phyloP scores from a whole-genome alignment of 2,888 invertebrate genomes.

The Oscheius sp. region DNA sequence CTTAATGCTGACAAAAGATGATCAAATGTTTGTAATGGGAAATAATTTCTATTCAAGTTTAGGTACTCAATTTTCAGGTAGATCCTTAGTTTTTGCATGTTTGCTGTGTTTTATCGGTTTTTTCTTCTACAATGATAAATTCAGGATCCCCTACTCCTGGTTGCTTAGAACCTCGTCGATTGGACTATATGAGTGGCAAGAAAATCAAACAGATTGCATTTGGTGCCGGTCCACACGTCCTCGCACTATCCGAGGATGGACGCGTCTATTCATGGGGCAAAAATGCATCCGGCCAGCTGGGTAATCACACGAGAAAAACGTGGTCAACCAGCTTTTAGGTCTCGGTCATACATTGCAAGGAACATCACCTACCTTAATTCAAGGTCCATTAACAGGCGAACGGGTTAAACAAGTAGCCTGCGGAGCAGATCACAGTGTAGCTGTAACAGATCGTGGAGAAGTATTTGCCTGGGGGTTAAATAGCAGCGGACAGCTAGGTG shows the following conservation, averaged over 20 bases:
- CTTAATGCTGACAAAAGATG: constrained; percentile 75
- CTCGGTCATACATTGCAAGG: constrained; percentile 76
- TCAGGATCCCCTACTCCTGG: constrained; percentile 17
- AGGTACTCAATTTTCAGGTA: constrained; percentile 68
- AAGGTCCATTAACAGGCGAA: constrained; percentile 71
- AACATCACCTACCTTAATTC: constrained; percentile 73
- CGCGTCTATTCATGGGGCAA: constrained; percentile 77
- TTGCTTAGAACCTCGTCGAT: constrained; percentile 16
- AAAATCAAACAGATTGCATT: constrained; percentile 27
- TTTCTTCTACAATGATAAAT: not conserved
- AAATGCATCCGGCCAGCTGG: constrained; percentile 76
- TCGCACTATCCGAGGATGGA: constrained; percentile 75
- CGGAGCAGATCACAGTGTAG: constrained; percentile 77
- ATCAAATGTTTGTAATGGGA: constrained; percentile 76
- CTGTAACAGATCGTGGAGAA: constrained; percentile 76
- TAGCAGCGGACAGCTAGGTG: constrained; percentile 75
- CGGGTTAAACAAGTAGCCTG: constrained; percentile 75
- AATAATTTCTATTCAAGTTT: constrained; percentile 76
- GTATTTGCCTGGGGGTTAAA: constrained; percentile 78
- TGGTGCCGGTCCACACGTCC: constrained; percentile 74
- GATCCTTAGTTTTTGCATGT: constrained; percentile 6
- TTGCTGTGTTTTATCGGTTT: not conserved
- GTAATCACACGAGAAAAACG: constrained; percentile 17
- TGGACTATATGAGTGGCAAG: constrained; percentile 29
- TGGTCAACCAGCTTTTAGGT: constrained; percentile 52